Evolutionary conservation across 2,888 invertebrate genomes (phyloP), one percentile per base, ranked within the genome.

Genomic region (Portevinia maculata): DNA sequence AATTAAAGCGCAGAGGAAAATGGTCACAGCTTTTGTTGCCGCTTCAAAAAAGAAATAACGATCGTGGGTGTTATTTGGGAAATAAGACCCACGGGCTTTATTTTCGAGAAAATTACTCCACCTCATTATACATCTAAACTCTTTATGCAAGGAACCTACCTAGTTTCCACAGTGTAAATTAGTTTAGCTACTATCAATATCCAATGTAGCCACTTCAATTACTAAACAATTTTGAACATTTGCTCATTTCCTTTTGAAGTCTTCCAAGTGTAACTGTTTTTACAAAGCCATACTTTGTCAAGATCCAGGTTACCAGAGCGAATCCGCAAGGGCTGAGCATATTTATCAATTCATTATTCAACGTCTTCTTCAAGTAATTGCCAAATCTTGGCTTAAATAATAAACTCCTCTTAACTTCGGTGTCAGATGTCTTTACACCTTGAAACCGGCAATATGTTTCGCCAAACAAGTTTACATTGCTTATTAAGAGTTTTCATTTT

Each of bases 301-400:
- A 64, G 57, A 39, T 13, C 13, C 4, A 6, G 13, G n/a, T 37
- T n/a, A 37, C n/a, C n/a, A 37, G 37, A 37, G 37, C 37, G 37
- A 37, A 37, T 24, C 5, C 24, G 24, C 5, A 7, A 37, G 37
- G 15, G 39, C 39, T 15, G 3, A 59, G 46, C 50, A 46, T 30
- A 30, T 15, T 15, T 64, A 75, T 0, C 79, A 59, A 6, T 41
- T 28, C 24, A 15, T n/a, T n/a, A n/a, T n/a, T n/a, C 1, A 37
- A 21, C 44, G 52, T 15, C 19, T 53, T 50, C 21, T n/a, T n/a
- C n/a, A n/a, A 64, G 32, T 52, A 60, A 17, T n/a, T 37, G 7
- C 44, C 48, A 41, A 64, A 28, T 52, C 59, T 60, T 50, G 48
- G 37, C 41, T 76, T 81, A 81, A 81, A 81, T 81, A 81, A 70